phyloP scores from a whole-genome alignment of 1,140 invertebrate genomes.

The fruit fly (Drosophila melanogaster) region Release_6_plus_ISO1_MT NT_037436.4:7104001-7104500 shows the following conservation, averaged over 20 bases:
- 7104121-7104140: too few relatives aligned
- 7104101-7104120: too few relatives aligned
- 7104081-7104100: not conserved
- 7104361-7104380: conserved; percentile 63
- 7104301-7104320: conserved; percentile 25
- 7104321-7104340: conserved; percentile 62
- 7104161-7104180: too few relatives aligned
- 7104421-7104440: conserved; percentile 54
- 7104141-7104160: too few relatives aligned
- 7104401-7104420: conserved; percentile 33
- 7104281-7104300: conserved; percentile 7
- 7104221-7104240: not conserved
- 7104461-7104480: conserved; percentile 45
- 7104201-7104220: not conserved
- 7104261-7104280: not conserved
- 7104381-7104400: conserved; percentile 23
- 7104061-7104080: conserved; percentile 23
- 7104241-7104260: not conserved
- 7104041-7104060: not conserved
- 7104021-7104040: conserved; percentile 69
- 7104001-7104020: conserved; percentile 73
- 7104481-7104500: conserved; percentile 58
- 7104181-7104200: too few relatives aligned
- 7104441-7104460: conserved; percentile 17
- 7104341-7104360: conserved; percentile 69